A percentile compares a stretch with the other conserved stretches of the same genome.
Conservation (phyloP, 2,113 vertebrate genomes). For the Myiozetetes cayanensis region DNA sequence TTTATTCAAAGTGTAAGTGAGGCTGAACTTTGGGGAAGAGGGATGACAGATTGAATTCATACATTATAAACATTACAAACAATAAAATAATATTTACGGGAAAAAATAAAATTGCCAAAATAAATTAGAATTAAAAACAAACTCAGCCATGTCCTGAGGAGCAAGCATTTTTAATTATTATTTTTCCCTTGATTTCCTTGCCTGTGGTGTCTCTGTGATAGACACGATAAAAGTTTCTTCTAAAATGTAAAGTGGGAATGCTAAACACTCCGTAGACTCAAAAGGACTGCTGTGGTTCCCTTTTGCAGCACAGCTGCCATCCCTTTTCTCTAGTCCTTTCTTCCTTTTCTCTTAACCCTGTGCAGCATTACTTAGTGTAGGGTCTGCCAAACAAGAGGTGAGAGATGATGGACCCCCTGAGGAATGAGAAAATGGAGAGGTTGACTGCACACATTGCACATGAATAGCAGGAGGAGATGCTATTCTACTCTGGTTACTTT, state of each 20-base stretch:
- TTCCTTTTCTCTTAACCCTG: slow-evolving; percentile 35
- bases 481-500: slow-evolving; percentile 50
- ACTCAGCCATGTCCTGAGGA: not conserved
- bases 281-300: not conserved
- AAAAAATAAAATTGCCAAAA: not conserved
- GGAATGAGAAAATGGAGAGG: slow-evolving; percentile 63
- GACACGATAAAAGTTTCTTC: slow-evolving; percentile 6
- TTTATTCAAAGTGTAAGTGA: not conserved
- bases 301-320: slow-evolving; percentile 29
- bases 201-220: slow-evolving; percentile 1
- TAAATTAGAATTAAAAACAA: not conserved
- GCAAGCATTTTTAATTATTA: not conserved
- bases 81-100: not conserved
- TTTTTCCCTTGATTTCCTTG: slow-evolving; percentile 5
- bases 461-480: slow-evolving; percentile 55
- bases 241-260: slow-evolving; percentile 13
- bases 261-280: not conserved
- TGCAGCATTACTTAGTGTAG: slow-evolving; percentile 46
- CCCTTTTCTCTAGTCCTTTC: slow-evolving; percentile 1
- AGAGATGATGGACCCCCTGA: slow-evolving; percentile 70
- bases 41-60: not conserved
- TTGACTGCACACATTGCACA: slow-evolving; percentile 35
- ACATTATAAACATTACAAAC: not conserved
- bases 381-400: slow-evolving; percentile 61
- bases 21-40: not conserved